Base-by-base conservation (phyloP, 2,888 invertebrate genomes). In the Drosophila quasianomalipes region DNA sequence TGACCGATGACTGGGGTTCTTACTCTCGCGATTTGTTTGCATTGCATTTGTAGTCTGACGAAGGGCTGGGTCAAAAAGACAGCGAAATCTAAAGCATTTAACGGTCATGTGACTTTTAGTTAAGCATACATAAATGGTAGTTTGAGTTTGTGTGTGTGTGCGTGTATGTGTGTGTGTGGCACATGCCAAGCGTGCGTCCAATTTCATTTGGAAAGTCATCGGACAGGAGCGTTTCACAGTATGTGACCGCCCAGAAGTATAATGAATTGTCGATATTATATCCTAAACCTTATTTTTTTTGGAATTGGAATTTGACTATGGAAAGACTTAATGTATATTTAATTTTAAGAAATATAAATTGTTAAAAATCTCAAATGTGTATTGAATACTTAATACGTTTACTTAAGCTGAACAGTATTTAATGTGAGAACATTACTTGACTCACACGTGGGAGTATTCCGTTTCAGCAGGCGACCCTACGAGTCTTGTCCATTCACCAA, bases 401-500 rank as follows among this genome's bases (percentile, higher is more conserved):
- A 37, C 10, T 4, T 28, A 28, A 14, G 7, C 55, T 35, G 4
- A 7, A 12, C 4, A 22, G 12, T 28, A 37, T 52, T 26, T 22
- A 10, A 52, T 62, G 22, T 58, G 57, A 22, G 26, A 47, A 12
- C 30, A 52, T 52, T 26, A 16, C 33, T 44, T 26, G n/a, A 26
- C n/a, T 55, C 14, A 14, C 14, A 39, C 31, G 55, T 39, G 19
- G 37, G 22, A 69, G 64, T 64, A 58, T 68, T 72, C 33, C 51
- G 51, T 75, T 54, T 58, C 51, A 67, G 57, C 41, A 12, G 30
- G 28, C 39, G 35, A n/a, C 64, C 53, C 57, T 28, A 26, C 52
- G 49, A 54, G 7, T 51, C 19, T 35, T 47, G 87, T 82, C 67
- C 89, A 89, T 89, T 86, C 85, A 88, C 81, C 89, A 87, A 85